Evolutionary conservation across 2,888 invertebrate species (phyloP), one percentile per base, ranked within the genome.

Genomic region (Graphium colonna): DNA sequence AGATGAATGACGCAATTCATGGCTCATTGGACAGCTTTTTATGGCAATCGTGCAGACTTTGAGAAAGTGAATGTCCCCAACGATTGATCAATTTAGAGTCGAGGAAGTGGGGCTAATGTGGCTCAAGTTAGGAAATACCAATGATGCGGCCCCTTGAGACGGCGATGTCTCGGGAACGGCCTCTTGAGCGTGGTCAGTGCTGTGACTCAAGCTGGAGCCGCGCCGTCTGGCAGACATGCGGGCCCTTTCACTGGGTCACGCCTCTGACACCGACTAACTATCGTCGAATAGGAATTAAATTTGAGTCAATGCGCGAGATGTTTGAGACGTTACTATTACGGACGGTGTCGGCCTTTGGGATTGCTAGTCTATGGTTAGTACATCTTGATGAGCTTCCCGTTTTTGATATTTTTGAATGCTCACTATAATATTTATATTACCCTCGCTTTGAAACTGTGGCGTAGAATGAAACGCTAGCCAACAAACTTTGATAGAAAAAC

Each of bases 171-270:
- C n/a, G n/a, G n/a, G n/a, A n/a, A n/a, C 71, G 55, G 55, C 61
- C 51, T 61, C 70, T 74, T 73, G 70, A 68, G 67, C 60, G 63
- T 75, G 79, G 79, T 77, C 82, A 82, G 76, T 73, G 64, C 67
- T 62, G 61, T 55, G 59, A 41, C 48, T 56, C 57, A 75, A 71
- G 73, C 79, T 70, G 84, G 69, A 62, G 77, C 82, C 65, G 87
- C 86, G 86, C 84, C 71, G 66, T 58, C 52, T 18, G 33, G 39
- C 46, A 54, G 58, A 56, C 63, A 72, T 73, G 71, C 71, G 71
- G 71, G 71, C 59, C 39, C 55, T 66, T 71, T 68, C 66, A 77
- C 71, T 83, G 67, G 84, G 84, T 83, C 82, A 83, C 71, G 73
- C 69, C 71, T 71, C 57, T 61, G 55, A 59, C 57, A 58, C 55